A percentile compares a stretch with the other conserved stretches of the same genome.
These are phyloP conservation scores for Boulengeromyrus knoepffleri DNA, from an alignment of 2,113 vertebrate species.

Conservation along the genomic window DNA sequence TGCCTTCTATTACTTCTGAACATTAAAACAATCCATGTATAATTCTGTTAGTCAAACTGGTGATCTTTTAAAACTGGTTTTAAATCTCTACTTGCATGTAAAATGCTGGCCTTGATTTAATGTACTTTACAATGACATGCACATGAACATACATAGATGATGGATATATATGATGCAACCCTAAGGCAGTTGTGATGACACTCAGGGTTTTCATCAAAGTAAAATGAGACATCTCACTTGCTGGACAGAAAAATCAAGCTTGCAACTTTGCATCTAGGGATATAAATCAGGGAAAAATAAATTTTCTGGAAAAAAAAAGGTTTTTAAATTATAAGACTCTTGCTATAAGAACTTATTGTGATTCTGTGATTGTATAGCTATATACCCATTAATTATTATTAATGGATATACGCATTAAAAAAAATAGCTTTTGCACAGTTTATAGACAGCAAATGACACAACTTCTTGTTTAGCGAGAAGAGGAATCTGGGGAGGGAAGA, in stretches of 20 bases:
- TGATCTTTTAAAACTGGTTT: background rate
- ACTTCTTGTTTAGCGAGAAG: background rate
- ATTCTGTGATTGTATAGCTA: background rate
- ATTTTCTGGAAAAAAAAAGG: background rate
- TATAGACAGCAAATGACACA: background rate
- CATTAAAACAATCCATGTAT: background rate
- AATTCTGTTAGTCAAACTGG: background rate
- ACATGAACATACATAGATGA: background rate
- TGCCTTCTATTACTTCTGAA: background rate
- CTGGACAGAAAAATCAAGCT: background rate
- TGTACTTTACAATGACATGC: background rate
- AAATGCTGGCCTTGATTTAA: background rate
- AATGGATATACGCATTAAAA: background rate
- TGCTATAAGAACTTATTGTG: background rate
- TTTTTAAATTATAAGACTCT: background rate
- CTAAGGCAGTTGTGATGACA: background rate
- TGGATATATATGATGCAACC: background rate
- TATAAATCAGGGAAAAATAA: background rate
- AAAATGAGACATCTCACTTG: background rate
- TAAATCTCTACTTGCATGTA: background rate
- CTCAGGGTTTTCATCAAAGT: background rate
- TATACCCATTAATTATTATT: background rate
- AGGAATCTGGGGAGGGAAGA: background rate
- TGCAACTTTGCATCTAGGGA: background rate
- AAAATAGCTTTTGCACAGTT: background rate